Conservation (phyloP, 2,888 invertebrate species). For the Aphidius colemani region DNA sequence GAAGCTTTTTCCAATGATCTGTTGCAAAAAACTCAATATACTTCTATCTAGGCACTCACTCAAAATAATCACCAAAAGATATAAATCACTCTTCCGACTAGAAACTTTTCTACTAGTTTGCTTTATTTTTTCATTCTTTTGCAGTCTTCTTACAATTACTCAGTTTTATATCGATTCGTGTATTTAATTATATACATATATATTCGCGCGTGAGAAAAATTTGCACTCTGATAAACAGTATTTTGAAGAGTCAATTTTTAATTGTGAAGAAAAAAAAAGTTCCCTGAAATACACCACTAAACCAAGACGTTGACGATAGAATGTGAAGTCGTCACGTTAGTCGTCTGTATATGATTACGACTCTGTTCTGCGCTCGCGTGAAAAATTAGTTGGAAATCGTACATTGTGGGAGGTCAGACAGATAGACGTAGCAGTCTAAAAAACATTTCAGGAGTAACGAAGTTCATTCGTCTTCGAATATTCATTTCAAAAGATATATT, state of each 20-base stretch:
- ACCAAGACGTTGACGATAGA: slow-evolving; percentile 89
- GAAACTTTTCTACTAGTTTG: slow-evolving; percentile 8
- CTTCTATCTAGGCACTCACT: slow-evolving; percentile 32
- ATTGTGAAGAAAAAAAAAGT: slow-evolving; percentile 63
- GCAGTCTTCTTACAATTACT: background rate
- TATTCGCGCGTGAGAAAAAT: no score
- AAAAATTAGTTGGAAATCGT: no score
- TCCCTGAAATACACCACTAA: slow-evolving; percentile 59
- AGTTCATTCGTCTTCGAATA: no score
- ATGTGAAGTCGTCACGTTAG: slow-evolving; percentile 77
- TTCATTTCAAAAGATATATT: no score
- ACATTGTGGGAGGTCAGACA: no score
- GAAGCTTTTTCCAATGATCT: slow-evolving; percentile 43
- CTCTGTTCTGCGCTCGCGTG: no score
- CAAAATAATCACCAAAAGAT: slow-evolving; percentile 33
- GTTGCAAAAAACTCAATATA: slow-evolving; percentile 34
- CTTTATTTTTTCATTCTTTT: slow-evolving; percentile 2
- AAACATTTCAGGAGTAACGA: no score
- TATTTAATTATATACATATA: no score
- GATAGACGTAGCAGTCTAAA: no score
- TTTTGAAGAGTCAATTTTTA: slow-evolving; percentile 79
- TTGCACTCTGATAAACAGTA: slow-evolving; percentile 34
- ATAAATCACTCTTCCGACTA: slow-evolving; percentile 32
- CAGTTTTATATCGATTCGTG: no score
- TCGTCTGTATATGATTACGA: background rate